Conservation (phyloP, 2,888 invertebrate species). For the Pyrocoelia pectoralis region DNA sequence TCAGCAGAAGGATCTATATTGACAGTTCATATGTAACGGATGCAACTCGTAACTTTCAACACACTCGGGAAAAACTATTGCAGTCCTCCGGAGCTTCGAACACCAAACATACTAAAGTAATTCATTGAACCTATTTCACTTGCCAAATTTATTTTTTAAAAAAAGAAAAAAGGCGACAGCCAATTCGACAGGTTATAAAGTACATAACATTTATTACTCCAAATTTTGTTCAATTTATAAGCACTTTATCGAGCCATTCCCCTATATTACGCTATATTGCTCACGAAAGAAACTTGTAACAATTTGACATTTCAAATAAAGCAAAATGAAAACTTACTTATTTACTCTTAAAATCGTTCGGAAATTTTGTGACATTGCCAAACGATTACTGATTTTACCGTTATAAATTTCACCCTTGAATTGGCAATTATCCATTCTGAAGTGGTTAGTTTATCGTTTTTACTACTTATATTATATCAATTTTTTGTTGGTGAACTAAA, state of each 20-base stretch:
- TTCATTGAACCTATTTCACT: conserved; percentile 11
- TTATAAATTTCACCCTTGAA: not conserved
- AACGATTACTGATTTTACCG: not conserved
- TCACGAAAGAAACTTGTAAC: not conserved
- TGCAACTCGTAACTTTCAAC: conserved; percentile 32
- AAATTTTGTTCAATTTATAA: conserved; percentile 19
- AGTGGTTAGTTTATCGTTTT: no score
- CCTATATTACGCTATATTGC: not conserved
- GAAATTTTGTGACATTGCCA: not conserved
- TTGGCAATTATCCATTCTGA: not conserved
- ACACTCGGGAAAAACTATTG: conserved; percentile 26
- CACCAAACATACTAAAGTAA: conserved; percentile 14
- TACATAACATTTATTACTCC: conserved; percentile 7
- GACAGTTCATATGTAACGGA: conserved; percentile 26
- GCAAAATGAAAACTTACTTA: not conserved
- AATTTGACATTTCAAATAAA: not conserved
- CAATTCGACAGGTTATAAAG: conserved; percentile 17
- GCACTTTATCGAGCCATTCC: not conserved
- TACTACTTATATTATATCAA: no score
- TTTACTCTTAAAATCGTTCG: not conserved
- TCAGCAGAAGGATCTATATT: conserved; percentile 22
- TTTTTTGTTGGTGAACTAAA: no score
- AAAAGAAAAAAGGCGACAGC: not conserved
- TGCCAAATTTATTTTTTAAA: conserved; percentile 13
- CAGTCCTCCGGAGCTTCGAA: conserved; percentile 4